Base-by-base conservation (phyloP, 1,140 invertebrate species). In the Octopus sinensis region DNA sequence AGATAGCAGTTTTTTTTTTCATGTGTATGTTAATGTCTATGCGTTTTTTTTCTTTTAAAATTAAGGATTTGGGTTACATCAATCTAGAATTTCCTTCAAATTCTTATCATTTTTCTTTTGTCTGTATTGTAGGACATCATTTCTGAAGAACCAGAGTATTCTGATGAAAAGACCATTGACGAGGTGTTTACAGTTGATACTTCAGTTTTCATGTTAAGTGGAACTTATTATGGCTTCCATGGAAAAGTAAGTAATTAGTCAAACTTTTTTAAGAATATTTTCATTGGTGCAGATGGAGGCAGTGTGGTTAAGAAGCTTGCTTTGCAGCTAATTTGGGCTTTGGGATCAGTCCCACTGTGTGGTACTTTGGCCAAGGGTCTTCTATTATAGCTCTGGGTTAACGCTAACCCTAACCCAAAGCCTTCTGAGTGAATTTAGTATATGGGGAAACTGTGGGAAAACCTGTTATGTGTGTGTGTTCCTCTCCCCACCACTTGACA, bases 211-310 rank as follows among this genome's bases (percentile, higher is more conserved):
- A 94, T 96, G 90, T 88, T 97, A 7, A 94, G 94, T 0, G 92
- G 93, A 84, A 94, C 94, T 4, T 93, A 95, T 90, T 97, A 96
- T 90, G 96, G 96, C 13, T 93, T 93, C 78, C 92, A 93, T 86
- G 96, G 94, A 76, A 93, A 94, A 85, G 95, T 96, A 85, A 87
- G 87, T 87, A 81, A 53, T 12, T 5, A 4, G 10, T 54, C 23
- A 10, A 53, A 79, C 10, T 53, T 4, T 43, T 43, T 43, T 43
- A 43, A 43, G 30, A 43, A 43, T 43, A 43, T 43, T 43, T 43
- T 43, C 30, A 43, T 43, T 3, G 30, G 30, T 43, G 30, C 30
- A 43, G 30, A 3, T 43, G 30, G 30, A 3, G 30, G 30, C 30
- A 43, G 30, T 43, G 30, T 43, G 30, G 30, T 43, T 43, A 43